phyloP scores from a whole-genome alignment of 2,113 vertebrate genomes.

The Gallinago paraguaiae region DNA sequence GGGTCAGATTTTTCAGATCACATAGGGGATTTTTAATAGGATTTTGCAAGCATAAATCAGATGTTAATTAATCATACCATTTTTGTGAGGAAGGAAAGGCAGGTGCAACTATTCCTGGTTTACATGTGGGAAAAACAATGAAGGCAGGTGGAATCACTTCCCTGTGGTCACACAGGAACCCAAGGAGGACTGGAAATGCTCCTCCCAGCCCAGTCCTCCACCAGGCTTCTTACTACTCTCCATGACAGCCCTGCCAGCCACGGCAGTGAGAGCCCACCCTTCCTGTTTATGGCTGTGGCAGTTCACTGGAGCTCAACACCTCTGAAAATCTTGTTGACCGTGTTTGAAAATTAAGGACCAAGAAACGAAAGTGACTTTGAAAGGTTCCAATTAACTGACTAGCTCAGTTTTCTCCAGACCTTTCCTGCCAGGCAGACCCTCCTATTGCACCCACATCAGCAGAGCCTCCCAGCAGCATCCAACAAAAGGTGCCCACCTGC shows the following conservation, averaged over 20 bases:
- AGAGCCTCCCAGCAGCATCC: not conserved
- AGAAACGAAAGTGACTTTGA: not conserved
- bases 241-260: fast-evolving
- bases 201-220: not conserved
- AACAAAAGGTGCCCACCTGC: not conserved
- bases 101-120: not conserved
- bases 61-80: not conserved
- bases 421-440: not conserved
- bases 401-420: not conserved
- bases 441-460: not conserved
- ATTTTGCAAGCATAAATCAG: conserved; percentile 20
- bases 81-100: not conserved
- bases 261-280: not conserved
- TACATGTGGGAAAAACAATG: not conserved
- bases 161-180: not conserved
- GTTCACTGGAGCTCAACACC: fast-evolving
- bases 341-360: not conserved
- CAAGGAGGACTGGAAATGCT: not conserved
- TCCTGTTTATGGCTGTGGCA: not conserved
- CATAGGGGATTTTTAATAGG: not conserved
- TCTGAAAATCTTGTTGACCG: not conserved
- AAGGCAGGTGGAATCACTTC: not conserved
- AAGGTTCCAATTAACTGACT: not conserved
- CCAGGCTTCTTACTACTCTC: not conserved
- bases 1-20: not conserved